Conservation (phyloP, 2,113 vertebrate genomes). For the Forbesichthys papilliferus region DNA sequence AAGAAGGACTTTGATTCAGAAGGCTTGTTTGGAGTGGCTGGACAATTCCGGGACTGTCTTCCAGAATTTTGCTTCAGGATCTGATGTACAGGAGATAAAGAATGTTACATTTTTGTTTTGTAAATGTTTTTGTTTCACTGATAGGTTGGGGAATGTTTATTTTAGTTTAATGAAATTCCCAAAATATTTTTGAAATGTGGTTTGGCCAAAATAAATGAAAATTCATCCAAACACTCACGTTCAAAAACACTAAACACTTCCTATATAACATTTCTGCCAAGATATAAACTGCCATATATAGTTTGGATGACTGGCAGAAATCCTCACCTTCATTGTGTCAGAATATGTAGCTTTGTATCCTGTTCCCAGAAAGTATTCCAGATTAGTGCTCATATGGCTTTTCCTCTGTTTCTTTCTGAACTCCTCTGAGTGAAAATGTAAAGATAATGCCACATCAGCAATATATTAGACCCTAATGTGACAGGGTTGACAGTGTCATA, state of each 20-base stretch:
- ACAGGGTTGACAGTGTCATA: background rate
- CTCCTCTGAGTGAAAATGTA: constrained; percentile 61
- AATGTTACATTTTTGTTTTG: background rate
- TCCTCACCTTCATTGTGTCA: constrained; percentile 64
- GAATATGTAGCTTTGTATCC: constrained; percentile 36
- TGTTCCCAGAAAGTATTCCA: constrained; percentile 65
- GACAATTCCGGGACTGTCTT: constrained; percentile 63
- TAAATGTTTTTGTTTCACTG: background rate
- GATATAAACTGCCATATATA: too few relatives aligned
- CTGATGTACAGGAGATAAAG: constrained; percentile 36
- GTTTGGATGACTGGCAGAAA: too few relatives aligned
- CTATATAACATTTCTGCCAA: too few relatives aligned
- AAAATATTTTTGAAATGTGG: too few relatives aligned
- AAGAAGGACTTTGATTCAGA: constrained; percentile 64
- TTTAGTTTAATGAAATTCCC: too few relatives aligned
- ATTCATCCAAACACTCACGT: too few relatives aligned
- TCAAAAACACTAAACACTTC: too few relatives aligned
- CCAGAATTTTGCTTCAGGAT: constrained; percentile 64
- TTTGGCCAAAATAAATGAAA: too few relatives aligned
- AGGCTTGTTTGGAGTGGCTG: constrained; percentile 15
- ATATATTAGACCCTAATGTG: background rate
- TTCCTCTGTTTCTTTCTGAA: constrained; percentile 72
- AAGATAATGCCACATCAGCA: background rate
- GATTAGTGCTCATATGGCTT: constrained; percentile 66
- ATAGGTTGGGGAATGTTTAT: too few relatives aligned